Percentiles rank a stretch among this genome's conserved stretches.
phyloP scores from a whole-genome alignment of 2,113 vertebrate species.

The Hypanus sabinus region DNA sequence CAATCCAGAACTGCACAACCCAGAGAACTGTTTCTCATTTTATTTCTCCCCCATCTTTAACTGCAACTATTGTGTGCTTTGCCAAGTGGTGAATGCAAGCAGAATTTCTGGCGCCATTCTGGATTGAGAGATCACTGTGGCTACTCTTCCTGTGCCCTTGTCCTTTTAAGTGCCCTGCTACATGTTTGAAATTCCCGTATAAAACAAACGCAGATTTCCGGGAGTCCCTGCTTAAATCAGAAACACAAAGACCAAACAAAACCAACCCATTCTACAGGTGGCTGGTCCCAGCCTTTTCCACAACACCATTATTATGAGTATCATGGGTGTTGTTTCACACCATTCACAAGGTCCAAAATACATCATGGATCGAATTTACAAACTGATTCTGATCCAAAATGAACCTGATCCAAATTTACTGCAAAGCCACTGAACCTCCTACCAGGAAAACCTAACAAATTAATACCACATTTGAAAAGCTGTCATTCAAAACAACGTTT shows the following conservation, averaged over 20 bases:
- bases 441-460: not conserved
- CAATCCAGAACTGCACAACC: not conserved
- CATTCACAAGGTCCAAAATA: not conserved
- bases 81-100: conserved; percentile 1
- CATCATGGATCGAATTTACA: not conserved
- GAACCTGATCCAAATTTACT: conserved; percentile 3
- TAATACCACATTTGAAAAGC: conserved; percentile 3
- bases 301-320: no score
- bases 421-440: not conserved
- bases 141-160: not conserved
- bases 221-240: not conserved
- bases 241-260: not conserved
- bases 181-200: no score
- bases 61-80: not conserved
- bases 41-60: not conserved
- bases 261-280: not conserved
- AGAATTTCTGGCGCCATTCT: not conserved
- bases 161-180: not conserved
- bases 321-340: not conserved
- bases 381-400: not conserved
- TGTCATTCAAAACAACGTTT: not conserved
- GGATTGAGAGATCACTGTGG: not conserved
- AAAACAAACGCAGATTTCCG: not conserved
- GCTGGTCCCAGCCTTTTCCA: not conserved
- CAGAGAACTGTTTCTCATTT: conserved; percentile 27